phyloP scores from a whole-genome alignment of 2,113 vertebrate species.

The Cebus imitator region DNA sequence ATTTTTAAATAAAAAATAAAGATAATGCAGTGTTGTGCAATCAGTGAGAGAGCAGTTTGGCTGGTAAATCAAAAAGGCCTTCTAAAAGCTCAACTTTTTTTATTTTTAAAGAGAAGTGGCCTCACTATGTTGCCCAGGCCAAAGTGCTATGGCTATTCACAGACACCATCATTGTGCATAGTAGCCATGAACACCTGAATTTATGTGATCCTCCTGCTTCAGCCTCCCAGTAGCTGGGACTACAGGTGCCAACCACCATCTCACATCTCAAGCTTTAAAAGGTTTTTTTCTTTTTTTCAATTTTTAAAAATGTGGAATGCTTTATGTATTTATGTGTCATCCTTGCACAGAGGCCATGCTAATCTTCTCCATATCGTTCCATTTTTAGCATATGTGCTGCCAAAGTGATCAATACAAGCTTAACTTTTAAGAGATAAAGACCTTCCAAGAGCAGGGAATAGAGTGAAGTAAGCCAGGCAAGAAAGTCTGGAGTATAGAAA shows the following conservation, averaged over 20 bases:
- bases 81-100: neutral
- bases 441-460: neutral
- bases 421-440: conserved; percentile 10
- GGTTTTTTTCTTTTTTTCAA: too few relatives aligned
- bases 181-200: neutral
- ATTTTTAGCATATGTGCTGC: too few relatives aligned
- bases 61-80: neutral
- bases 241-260: neutral
- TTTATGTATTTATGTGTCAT: too few relatives aligned
- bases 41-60: neutral
- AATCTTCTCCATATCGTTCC: too few relatives aligned
- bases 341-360: too few relatives aligned
- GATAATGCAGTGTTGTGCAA: neutral
- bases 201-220: neutral
- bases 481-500: neutral
- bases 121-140: neutral
- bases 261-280: neutral
- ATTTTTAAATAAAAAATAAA: too few relatives aligned
- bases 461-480: neutral
- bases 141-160: neutral
- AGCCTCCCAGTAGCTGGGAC: neutral
- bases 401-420: too few relatives aligned
- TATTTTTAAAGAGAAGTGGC: neutral
- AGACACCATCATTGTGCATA: neutral
- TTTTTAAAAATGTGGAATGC: too few relatives aligned